These are phyloP conservation scores for Dilophus febrilis DNA, from an alignment of 2,888 invertebrate genomes.

Conservation along the genomic window DNA sequence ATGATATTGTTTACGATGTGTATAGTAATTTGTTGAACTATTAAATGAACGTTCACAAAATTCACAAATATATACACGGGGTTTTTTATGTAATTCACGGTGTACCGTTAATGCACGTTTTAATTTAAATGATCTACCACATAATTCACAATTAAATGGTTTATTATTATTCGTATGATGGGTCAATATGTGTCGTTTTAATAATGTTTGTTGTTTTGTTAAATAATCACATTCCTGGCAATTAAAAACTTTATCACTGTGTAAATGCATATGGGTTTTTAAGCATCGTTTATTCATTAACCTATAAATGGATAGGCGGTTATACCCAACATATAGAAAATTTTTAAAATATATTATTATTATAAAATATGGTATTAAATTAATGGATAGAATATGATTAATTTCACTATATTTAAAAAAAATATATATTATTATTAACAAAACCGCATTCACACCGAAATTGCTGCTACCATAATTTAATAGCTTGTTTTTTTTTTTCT, in stretches of 20 bases:
- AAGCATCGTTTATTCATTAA: slow-evolving; percentile 10
- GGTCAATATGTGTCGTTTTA: slow-evolving; percentile 9
- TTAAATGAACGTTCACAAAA: slow-evolving; percentile 9
- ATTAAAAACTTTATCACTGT: slow-evolving; percentile 5
- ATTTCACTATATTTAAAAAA: no score
- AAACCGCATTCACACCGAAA: no score
- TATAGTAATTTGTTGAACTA: slow-evolving; percentile 10
- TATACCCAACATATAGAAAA: no score
- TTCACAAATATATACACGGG: slow-evolving; percentile 6
- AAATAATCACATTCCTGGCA: slow-evolving; percentile 8
- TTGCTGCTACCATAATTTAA: no score
- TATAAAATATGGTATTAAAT: no score
- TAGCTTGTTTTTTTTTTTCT: no score
- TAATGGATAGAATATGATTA: no score
- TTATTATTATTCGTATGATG: no score
- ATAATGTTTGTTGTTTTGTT: slow-evolving; percentile 9
- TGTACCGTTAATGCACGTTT: slow-evolving; percentile 10
- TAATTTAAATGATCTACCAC: slow-evolving; percentile 9
- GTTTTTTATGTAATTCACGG: slow-evolving; percentile 5
- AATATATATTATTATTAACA: no score
- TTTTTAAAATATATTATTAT: neutral
- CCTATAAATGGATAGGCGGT: no score
- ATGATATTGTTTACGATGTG: slow-evolving; percentile 10
- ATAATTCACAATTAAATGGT: slow-evolving; percentile 6
- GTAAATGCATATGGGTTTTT: slow-evolving; percentile 9